Base-by-base conservation (phyloP, 2,113 vertebrate species). In the Salvelinus fontinalis region DNA sequence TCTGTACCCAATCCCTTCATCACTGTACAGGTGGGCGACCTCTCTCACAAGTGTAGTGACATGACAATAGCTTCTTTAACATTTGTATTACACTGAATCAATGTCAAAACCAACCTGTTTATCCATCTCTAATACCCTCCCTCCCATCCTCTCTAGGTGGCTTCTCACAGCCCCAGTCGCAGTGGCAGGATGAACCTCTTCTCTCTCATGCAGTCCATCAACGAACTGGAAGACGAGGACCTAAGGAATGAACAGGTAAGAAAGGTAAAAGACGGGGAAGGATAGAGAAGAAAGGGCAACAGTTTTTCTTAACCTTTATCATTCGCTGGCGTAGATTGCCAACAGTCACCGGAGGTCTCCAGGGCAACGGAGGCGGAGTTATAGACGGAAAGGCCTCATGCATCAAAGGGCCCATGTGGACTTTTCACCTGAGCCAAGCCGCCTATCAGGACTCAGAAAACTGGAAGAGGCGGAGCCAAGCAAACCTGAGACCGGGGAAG, bases 131-230 rank as follows among this genome's bases (percentile, higher is more conserved):
- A 54, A 54, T 54, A 24, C 9, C 7, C 22, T 18, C 11, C n/a
- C 13, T 18, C 3, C 27, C 9, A 11, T 1, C 74, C 66, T 74
- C 48, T 22, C 49, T 60, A 93, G 93, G 75, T 88, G 0, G 1
- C 69, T 22, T 67, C 5, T 8, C 31, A 88, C 0, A 90, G 87
- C 73, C 84, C 85, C 48, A 90, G 74, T 86, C 92, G 79, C 87
- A 95, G 90, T 44, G 90, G 93, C 57, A 94, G 96, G 67, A 98
- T 99, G 93, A 96, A 96, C 85, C 95, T 99, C 31, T 95, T 95
- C 1, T 94, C 96, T 22, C 91, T 99, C 83, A 98, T 99, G 97
- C 90, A 96, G 82, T 97, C 95, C 85, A 98, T 99, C 83, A 96
- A 95, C 67, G 95, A 95, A 79, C 88, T 95, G 85, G 96, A 97